Evolutionary conservation across 2,888 invertebrate species (phyloP).

Genomic region (Rhogogaster chlorosoma): DNA sequence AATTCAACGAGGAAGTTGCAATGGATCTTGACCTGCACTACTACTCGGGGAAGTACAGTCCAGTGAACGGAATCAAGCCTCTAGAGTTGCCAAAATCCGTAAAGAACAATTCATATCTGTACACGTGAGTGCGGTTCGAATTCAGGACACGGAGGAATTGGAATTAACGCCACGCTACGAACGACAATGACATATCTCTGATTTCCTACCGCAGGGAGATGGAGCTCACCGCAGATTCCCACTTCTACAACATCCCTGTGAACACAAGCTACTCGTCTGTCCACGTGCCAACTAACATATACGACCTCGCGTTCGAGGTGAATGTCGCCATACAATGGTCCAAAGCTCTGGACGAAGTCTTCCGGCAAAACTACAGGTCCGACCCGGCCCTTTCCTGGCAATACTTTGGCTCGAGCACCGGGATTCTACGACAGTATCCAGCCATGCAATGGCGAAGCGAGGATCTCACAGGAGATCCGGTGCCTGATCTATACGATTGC

Average conservation of each 20-base stretch:
- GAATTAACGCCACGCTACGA: background rate
- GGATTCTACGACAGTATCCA: conserved; percentile 96
- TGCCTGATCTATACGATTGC: conserved; percentile 92
- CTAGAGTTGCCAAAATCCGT: conserved; percentile 70
- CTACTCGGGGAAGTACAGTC: conserved; percentile 91
- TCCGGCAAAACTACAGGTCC: conserved; percentile 90
- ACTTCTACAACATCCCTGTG: conserved; percentile 91
- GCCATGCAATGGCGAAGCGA: conserved; percentile 75
- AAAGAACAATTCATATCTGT: conserved; percentile 65
- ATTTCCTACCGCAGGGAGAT: conserved; percentile 80
- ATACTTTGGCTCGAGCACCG: conserved; percentile 97
- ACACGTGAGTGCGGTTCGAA: conserved; percentile 55
- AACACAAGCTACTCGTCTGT: conserved; percentile 91
- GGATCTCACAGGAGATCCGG: conserved; percentile 51
- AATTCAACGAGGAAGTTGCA: conserved; percentile 77
- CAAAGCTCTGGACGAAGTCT: conserved; percentile 89
- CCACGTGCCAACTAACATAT: conserved; percentile 97
- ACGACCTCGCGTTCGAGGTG: conserved; percentile 84
- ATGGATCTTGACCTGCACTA: conserved; percentile 80
- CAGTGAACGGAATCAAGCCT: background rate
- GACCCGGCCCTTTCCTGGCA: conserved; percentile 98
- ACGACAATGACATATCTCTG: background rate
- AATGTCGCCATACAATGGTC: conserved; percentile 94
- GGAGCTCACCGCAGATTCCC: conserved; percentile 85
- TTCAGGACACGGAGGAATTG: background rate